These are phyloP conservation scores for Arctia plantaginis DNA, from an alignment of 2,888 invertebrate species.

Conservation along the genomic window DNA sequence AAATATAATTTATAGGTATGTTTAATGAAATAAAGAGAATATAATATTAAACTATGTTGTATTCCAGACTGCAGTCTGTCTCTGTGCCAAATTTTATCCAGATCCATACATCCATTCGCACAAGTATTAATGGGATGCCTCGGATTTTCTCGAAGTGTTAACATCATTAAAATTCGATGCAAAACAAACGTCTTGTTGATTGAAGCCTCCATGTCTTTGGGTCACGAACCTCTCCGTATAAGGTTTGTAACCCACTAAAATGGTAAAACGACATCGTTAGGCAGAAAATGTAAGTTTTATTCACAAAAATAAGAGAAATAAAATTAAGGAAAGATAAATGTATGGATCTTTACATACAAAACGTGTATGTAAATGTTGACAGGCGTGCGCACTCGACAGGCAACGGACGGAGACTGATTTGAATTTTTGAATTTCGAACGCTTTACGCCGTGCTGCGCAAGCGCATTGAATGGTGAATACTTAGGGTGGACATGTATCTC, in stretches of 20 bases:
- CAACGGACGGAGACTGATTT: slow-evolving; percentile 80
- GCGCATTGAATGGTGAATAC: slow-evolving; percentile 79
- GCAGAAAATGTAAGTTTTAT: slow-evolving; percentile 70
- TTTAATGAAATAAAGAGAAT: too few species aligned
- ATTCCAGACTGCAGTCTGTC: not conserved
- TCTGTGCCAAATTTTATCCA: not conserved
- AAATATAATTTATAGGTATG: too few species aligned
- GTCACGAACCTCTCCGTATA: slow-evolving; percentile 51
- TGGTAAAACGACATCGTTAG: slow-evolving; percentile 78
- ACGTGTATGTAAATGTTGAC: slow-evolving; percentile 78
- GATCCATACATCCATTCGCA: not conserved
- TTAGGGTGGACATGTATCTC: slow-evolving; percentile 59
- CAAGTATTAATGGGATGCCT: not conserved
- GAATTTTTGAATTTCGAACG: slow-evolving; percentile 79
- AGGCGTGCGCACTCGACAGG: slow-evolving; percentile 69
- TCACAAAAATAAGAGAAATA: slow-evolving; percentile 59
- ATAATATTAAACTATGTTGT: too few species aligned
- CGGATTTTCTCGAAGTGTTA: slow-evolving; percentile 33
- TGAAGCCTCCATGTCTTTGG: slow-evolving; percentile 50
- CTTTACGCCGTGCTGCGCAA: slow-evolving; percentile 57
- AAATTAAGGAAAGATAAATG: slow-evolving; percentile 61
- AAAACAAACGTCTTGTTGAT: slow-evolving; percentile 47
- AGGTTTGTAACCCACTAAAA: slow-evolving; percentile 59
- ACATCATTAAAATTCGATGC: slow-evolving; percentile 50
- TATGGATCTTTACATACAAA: slow-evolving; percentile 58